These are phyloP conservation scores for Mya arenaria DNA, from an alignment of 1,140 invertebrate species.

Conservation along the genomic window DNA sequence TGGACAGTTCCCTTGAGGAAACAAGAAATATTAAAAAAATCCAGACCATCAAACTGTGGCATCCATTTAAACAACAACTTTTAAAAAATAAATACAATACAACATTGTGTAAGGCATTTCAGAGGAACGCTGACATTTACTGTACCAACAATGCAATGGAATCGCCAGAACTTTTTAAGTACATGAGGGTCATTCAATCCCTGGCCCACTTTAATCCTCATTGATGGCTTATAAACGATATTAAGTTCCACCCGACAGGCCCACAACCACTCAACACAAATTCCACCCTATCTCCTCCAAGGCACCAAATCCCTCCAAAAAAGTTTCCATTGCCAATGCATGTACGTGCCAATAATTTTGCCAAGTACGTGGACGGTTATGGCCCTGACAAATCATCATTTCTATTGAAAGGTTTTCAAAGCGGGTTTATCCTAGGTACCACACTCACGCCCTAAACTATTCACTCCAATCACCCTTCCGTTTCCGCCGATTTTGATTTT, in stretches of 20 bases:
- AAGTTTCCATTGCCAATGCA: too few species aligned
- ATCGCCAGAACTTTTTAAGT: neutral
- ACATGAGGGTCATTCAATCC: constrained; percentile 6
- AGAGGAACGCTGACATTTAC: constrained; percentile 7
- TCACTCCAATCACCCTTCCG: neutral
- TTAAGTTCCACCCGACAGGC: neutral
- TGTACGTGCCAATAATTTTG: neutral
- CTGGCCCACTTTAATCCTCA: neutral
- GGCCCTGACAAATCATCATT: neutral
- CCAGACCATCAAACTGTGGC: neutral
- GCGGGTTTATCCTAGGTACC: neutral
- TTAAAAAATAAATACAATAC: neutral
- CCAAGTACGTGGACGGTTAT: constrained; percentile 6
- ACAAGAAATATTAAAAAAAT: constrained; percentile 12
- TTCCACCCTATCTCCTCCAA: neutral
- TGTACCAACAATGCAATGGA: neutral
- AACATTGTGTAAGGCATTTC: constrained; percentile 8
- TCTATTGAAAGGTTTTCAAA: constrained; percentile 17
- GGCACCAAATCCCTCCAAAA: too few species aligned
- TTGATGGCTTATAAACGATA: neutral
- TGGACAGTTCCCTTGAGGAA: neutral
- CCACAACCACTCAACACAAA: neutral
- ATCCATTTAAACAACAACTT: neutral
- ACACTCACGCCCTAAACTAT: too few species aligned
- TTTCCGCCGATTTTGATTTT: neutral